Conservation (phyloP, 2,113 vertebrate genomes). For the Nyctibius bracteatus region DNA sequence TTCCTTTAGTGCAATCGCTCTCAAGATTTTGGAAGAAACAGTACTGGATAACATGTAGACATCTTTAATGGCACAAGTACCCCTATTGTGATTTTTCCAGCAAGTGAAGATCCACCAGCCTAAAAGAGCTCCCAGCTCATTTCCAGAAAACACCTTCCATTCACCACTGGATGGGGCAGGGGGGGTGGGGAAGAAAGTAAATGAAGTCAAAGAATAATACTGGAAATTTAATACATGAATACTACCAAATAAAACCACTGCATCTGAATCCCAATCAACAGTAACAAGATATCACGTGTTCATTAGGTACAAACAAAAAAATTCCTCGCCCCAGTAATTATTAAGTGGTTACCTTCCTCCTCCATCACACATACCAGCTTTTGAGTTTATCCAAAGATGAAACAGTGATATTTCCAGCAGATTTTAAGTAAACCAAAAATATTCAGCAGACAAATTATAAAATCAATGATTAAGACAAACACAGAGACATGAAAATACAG, state of each 20-base stretch:
- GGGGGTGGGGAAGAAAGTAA: background rate
- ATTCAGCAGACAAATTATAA: background rate
- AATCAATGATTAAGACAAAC: background rate
- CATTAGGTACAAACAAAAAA: background rate
- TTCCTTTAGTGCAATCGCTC: conserved; percentile 92
- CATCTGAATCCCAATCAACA: background rate
- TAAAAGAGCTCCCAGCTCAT: conserved; percentile 90
- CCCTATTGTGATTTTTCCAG: conserved; percentile 84
- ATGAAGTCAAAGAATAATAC: background rate
- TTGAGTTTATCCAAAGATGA: background rate
- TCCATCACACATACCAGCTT: background rate
- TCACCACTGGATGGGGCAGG: conserved; percentile 75
- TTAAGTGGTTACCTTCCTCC: background rate
- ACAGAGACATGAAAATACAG: background rate
- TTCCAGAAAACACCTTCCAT: conserved; percentile 95
- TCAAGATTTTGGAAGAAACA: conserved; percentile 95
- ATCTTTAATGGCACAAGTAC: conserved; percentile 77
- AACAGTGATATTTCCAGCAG: background rate
- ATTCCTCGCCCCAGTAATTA: background rate
- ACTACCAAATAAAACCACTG: background rate
- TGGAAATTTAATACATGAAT: background rate
- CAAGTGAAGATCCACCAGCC: conserved; percentile 96
- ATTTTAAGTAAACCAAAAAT: background rate
- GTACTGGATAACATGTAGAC: conserved; percentile 95
- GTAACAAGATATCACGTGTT: background rate